Evolutionary conservation across 2,888 invertebrate genomes (phyloP).

Genomic region (Luperina nickerlii): DNA sequence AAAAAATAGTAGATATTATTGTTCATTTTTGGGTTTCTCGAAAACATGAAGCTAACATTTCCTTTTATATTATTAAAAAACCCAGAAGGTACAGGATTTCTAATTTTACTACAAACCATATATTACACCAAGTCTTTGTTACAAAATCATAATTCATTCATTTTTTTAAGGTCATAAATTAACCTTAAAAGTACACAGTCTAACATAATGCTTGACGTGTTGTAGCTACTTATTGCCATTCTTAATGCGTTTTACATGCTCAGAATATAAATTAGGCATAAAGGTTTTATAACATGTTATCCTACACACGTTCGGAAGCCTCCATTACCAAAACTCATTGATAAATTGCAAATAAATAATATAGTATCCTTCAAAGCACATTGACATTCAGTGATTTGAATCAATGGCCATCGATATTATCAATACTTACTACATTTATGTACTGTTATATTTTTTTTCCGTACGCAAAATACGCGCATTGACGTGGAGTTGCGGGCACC

Average conservation of each 20-base stretch:
- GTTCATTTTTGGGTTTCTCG: not conserved
- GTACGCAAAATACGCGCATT: too few relatives aligned
- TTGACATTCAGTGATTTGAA: conserved; percentile 24
- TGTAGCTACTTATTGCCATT: conserved; percentile 39
- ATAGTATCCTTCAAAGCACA: conserved; percentile 35
- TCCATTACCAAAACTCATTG: conserved; percentile 57
- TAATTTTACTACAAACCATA: not conserved
- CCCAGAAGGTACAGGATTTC: not conserved
- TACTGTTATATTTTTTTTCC: not conserved
- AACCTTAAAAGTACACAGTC: conserved; percentile 20
- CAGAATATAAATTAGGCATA: conserved; percentile 41
- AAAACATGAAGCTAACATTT: not conserved
- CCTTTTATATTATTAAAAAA: not conserved
- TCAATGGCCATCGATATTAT: conserved; percentile 3
- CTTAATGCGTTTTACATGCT: conserved; percentile 39
- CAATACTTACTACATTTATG: not conserved
- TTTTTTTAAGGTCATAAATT: conserved; percentile 24
- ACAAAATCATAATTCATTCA: not conserved
- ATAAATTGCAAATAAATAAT: conserved; percentile 59
- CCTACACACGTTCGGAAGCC: conserved; percentile 35
- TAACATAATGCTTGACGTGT: conserved; percentile 33
- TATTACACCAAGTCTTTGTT: conserved; percentile 1
- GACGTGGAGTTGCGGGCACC: too few relatives aligned
- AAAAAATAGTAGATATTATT: not conserved
- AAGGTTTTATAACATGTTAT: conserved; percentile 34